Evolutionary conservation across 2,888 invertebrate species (phyloP), one percentile per base, ranked within the genome.

Genomic region (Rhorus exstirpatorius): DNA sequence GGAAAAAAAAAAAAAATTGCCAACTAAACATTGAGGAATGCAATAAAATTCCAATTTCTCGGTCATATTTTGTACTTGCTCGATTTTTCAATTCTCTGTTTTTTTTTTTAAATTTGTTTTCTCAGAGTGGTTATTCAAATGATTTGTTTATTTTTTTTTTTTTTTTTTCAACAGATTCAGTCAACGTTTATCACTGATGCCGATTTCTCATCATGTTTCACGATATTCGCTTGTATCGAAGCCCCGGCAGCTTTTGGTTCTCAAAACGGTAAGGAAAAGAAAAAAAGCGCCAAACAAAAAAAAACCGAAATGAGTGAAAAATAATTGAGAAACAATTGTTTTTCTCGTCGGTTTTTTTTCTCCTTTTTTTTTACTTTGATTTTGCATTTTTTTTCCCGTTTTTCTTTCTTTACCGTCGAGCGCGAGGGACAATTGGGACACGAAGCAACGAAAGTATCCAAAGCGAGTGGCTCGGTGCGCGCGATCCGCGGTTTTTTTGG

Each of bases 381-480:
- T 53, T 49, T 49, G 7, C 10, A 6, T 17, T 46, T 51, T 24
- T 21, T 46, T 72, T 38, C 17, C 19, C 14, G 3, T 70, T 74
- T 78, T 53, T 67, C 71, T 67, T 67, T 78, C 70, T 75, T 55
- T 55, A 77, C 74, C 65, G 67, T 67, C 67, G 70, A 67, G 65
- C 63, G 58, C 74, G 51, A 51, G 31, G 46, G 31, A 65, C 78
- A 70, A 76, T 49, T 51, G 35, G 17, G 24, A 72, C 35, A 55
- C 49, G 49, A 49, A 63, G 31, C 44, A 72, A 79, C 67, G 60
- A 41, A 19, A 31, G 49, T 68, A 63, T 75, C 44, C 78, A 70
- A 80, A 86, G 86, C 85, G 90, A 91, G 91, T 92, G 92, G 91
- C 89, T 92, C 92, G 92, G 92, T 92, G 91, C 92, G 92, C 91